Conservation (phyloP, 2,113 vertebrate species). For the Rhabdornis inornatus region DNA sequence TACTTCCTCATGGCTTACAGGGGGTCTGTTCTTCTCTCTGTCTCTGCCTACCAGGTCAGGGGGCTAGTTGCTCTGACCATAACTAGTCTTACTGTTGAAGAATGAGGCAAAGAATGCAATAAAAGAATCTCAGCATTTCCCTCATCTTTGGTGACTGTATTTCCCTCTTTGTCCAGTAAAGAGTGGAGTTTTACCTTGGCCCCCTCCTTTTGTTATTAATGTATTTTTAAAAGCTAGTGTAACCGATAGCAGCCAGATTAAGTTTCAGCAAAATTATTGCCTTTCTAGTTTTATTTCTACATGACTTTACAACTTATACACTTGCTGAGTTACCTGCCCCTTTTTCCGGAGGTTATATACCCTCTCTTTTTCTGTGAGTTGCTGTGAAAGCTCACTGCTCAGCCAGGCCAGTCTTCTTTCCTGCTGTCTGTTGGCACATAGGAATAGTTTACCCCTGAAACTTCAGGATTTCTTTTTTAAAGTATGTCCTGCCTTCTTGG, state of each 20-base stretch:
- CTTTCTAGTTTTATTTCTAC: background rate
- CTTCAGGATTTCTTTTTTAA: background rate
- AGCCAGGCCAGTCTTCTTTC: background rate
- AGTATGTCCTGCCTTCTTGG: background rate
- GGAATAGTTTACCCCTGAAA: background rate
- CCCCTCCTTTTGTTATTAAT: background rate
- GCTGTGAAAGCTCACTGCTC: background rate
- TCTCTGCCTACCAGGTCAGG: background rate
- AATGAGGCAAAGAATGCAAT: background rate
- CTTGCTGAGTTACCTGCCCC: background rate
- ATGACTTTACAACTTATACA: background rate
- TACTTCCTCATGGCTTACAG: background rate
- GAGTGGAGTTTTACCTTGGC: background rate
- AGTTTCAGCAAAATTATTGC: background rate
- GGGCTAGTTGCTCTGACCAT: background rate
- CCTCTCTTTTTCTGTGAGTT: background rate
- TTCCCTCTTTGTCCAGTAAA: background rate
- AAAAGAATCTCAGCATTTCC: background rate
- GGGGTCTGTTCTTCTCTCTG: background rate
- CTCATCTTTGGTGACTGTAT: background rate
- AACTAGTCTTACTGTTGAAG: background rate
- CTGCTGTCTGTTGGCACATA: background rate
- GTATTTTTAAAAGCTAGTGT: background rate
- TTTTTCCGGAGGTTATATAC: background rate
- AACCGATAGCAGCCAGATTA: accelerated